Percentiles rank a stretch among this genome's conserved stretches.
Conservation (phyloP, 2,797 vertebrate genomes). For the Tamandua tetradactyla region DNA sequence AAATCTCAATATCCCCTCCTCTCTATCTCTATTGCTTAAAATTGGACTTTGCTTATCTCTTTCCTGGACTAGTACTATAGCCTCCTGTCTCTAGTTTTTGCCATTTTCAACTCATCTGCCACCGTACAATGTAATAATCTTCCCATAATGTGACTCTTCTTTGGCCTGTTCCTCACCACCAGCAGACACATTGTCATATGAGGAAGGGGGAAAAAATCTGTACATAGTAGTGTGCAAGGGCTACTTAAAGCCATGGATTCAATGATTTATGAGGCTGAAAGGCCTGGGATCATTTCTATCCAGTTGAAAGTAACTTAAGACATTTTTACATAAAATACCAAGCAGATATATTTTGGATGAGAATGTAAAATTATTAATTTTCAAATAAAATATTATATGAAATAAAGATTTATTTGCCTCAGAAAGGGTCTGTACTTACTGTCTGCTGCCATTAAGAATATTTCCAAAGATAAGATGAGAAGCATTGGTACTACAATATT, state of each 20-base stretch:
- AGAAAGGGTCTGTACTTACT: background rate
- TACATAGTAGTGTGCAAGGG: background rate
- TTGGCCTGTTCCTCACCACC: too few species aligned
- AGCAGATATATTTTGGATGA: background rate
- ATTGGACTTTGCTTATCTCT: background rate
- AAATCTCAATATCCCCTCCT: background rate
- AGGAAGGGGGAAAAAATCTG: accelerated
- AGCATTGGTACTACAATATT: background rate
- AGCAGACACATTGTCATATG: too few species aligned
- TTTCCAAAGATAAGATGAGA: background rate
- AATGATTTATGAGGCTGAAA: background rate
- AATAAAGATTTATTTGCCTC: background rate
- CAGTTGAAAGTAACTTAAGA: background rate
- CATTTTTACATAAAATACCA: background rate
- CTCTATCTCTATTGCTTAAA: background rate
- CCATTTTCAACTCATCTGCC: background rate
- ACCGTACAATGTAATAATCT: background rate
- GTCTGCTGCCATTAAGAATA: background rate
- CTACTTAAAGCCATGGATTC: background rate
- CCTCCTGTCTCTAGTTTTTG: background rate
- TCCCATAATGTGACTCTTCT: background rate
- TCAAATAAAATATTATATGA: background rate
- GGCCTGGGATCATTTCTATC: background rate
- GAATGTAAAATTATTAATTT: background rate
- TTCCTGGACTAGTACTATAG: background rate